Evolutionary conservation across 1,140 invertebrate species (phyloP).

Genomic region (Sarcophaga bullata): DNA sequence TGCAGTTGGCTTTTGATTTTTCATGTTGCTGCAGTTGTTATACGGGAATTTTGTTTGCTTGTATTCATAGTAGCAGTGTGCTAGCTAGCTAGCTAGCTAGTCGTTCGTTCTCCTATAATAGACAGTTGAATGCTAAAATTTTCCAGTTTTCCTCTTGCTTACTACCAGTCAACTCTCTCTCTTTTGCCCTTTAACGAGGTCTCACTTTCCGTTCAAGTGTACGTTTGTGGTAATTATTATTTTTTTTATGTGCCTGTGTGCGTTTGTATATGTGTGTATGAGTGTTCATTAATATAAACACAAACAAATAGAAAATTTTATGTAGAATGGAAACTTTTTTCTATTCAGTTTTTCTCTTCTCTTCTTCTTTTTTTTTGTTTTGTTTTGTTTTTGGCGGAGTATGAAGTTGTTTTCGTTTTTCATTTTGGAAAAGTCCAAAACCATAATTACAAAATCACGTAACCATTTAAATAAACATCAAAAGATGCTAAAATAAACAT

Average conservation of each 20-base stretch:
- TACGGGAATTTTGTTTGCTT: too few species aligned
- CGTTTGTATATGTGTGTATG: neutral
- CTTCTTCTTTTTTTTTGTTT: neutral
- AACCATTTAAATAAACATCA: slow-evolving; percentile 63
- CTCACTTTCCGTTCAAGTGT: too few species aligned
- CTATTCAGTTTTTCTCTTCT: too few species aligned
- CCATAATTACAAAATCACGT: slow-evolving; percentile 63
- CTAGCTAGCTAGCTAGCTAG: neutral
- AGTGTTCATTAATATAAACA: neutral
- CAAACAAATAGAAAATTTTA: neutral
- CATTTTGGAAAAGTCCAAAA: slow-evolving; percentile 14
- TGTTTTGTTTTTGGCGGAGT: too few species aligned
- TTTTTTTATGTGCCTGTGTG: neutral
- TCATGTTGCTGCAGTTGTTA: neutral
- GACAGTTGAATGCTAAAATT: neutral
- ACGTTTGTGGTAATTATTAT: too few species aligned
- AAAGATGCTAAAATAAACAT: slow-evolving; percentile 47
- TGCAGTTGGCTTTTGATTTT: neutral
- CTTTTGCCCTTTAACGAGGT: neutral
- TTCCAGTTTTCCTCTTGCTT: neutral
- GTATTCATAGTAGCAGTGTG: neutral
- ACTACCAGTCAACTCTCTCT: neutral
- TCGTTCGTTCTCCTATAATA: neutral
- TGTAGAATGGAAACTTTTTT: slow-evolving; percentile 7
- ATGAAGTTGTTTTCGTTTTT: neutral